These are phyloP conservation scores for Ditula angustiorana DNA, from an alignment of 2,888 invertebrate species.

Conservation along the genomic window DNA sequence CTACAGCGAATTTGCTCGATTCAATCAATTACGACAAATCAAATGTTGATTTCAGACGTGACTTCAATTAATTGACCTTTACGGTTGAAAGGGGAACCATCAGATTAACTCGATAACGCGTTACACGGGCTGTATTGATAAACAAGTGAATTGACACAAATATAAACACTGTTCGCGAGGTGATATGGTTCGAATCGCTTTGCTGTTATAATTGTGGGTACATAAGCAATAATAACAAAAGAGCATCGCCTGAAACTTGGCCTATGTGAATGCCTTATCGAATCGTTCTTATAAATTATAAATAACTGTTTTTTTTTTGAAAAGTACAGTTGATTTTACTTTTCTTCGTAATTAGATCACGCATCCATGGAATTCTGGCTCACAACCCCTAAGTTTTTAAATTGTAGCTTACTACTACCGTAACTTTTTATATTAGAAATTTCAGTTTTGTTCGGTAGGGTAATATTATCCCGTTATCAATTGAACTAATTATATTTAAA, in stretches of 20 bases:
- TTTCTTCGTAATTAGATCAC: no score
- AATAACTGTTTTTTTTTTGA: not conserved
- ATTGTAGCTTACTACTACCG: no score
- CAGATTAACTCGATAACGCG: conserved; percentile 3
- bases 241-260: conserved; percentile 62
- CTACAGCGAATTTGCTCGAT: not conserved
- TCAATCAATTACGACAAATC: not conserved
- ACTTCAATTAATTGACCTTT: conserved; percentile 16
- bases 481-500: no score
- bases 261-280: conserved; percentile 39
- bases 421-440: no score
- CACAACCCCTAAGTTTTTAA: no score
- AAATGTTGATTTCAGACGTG: not conserved
- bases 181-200: not conserved
- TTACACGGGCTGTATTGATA: conserved; percentile 9
- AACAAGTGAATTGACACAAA: not conserved
- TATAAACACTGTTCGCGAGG: not conserved
- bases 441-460: no score
- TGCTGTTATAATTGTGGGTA: not conserved
- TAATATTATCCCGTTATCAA: no score
- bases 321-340: not conserved
- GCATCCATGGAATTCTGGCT: no score
- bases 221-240: conserved; percentile 36
- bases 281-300: not conserved
- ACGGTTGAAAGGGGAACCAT: conserved; percentile 12